Evolutionary conservation across 2,888 invertebrate species (phyloP).

Genomic region (Lasius platythorax): DNA sequence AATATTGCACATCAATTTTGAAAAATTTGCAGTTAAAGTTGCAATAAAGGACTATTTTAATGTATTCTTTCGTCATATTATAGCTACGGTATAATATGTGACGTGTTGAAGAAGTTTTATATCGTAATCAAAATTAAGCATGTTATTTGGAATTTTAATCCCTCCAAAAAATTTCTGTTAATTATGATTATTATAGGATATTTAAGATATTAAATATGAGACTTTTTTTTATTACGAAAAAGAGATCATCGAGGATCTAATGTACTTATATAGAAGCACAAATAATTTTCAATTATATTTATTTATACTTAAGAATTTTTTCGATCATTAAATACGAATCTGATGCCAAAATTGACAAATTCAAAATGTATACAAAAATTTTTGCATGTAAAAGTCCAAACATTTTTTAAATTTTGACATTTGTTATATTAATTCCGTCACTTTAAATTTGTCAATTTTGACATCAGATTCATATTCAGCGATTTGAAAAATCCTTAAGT

Average conservation of each 20-base stretch:
- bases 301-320: not conserved
- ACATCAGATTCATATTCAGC: not conserved
- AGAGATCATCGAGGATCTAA: no score
- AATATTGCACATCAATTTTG: not conserved
- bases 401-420: not conserved
- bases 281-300: not conserved
- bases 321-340: not conserved
- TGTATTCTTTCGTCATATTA: not conserved
- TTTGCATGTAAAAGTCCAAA: not conserved
- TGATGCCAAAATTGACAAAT: not conserved
- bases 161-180: no score
- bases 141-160: no score
- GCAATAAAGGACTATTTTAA: not conserved
- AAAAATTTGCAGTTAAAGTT: not conserved
- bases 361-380: not conserved
- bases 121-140: no score
- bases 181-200: no score
- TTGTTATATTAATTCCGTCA: no score
- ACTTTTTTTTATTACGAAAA: no score
- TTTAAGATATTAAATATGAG: no score
- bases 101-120: no score
- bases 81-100: no score
- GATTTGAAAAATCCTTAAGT: not conserved
- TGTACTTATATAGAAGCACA: no score
- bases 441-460: not conserved